Evolutionary conservation across 2,888 invertebrate species (phyloP).

Genomic region (Melitaea athalia): DNA sequence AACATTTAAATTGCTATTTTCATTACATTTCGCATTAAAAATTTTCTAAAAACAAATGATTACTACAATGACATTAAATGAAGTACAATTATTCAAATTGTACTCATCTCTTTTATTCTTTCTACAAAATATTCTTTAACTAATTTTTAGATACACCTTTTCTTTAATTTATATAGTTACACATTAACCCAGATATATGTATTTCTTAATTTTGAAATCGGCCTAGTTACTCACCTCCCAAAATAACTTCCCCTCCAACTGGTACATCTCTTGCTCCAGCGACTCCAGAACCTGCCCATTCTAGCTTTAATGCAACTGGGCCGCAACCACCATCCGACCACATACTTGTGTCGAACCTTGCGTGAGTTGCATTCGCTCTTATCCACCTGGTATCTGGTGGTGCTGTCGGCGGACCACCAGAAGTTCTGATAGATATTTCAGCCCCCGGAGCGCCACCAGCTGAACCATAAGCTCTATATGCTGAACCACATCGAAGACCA

Average conservation of each 20-base stretch:
- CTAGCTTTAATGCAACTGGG: conserved; percentile 89
- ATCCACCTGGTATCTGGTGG: conserved; percentile 90
- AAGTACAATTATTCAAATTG: too few relatives aligned
- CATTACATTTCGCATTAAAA: too few relatives aligned
- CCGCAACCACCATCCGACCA: conserved; percentile 95
- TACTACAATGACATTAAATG: too few relatives aligned
- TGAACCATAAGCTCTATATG: conserved; percentile 90
- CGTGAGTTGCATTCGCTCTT: conserved; percentile 89
- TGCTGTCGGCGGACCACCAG: conserved; percentile 84
- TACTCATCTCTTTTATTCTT: too few relatives aligned
- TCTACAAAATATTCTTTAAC: too few relatives aligned
- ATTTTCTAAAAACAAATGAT: too few relatives aligned
- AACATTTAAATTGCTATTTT: too few relatives aligned
- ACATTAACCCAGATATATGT: too few relatives aligned
- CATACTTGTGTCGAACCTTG: conserved; percentile 88
- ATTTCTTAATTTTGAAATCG: not conserved
- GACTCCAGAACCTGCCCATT: conserved; percentile 82
- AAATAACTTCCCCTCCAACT: conserved; percentile 72
- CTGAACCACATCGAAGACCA: conserved; percentile 91
- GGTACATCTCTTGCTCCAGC: conserved; percentile 74
- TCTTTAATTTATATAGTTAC: too few relatives aligned
- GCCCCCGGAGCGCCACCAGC: conserved; percentile 90
- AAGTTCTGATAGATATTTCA: conserved; percentile 89
- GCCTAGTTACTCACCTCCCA: conserved; percentile 59
- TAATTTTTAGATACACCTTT: too few relatives aligned